These are phyloP conservation scores for Mohoua ochrocephala DNA, from an alignment of 2,113 vertebrate genomes.

Conservation along the genomic window DNA sequence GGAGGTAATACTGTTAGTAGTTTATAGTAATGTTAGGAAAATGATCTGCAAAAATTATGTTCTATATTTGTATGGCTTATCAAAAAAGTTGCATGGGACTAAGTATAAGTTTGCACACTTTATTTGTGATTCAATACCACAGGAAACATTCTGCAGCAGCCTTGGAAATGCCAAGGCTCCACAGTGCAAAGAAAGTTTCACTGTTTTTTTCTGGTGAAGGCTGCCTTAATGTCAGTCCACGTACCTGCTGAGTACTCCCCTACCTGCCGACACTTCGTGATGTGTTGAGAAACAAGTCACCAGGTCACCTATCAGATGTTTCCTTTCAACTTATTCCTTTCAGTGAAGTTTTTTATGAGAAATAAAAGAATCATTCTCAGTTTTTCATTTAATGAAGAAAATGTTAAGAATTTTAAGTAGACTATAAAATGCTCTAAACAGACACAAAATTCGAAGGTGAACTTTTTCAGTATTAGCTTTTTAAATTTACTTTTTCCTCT, in stretches of 20 bases:
- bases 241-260: fast-evolving
- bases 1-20: not conserved
- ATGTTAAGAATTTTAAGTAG: not conserved
- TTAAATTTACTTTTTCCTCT: not conserved
- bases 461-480: not conserved
- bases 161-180: not conserved
- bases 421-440: not conserved
- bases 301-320: not conserved
- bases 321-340: not conserved
- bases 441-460: not conserved
- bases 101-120: not conserved
- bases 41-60: not conserved
- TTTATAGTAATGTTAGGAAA: not conserved
- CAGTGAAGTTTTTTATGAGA: not conserved
- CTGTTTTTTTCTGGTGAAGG: not conserved
- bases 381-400: not conserved
- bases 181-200: not conserved
- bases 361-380: not conserved
- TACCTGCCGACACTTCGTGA: not conserved
- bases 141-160: not conserved
- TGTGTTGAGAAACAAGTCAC: not conserved
- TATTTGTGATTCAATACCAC: not conserved
- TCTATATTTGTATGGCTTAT: not conserved
- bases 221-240: not conserved
- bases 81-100: not conserved